Evolutionary conservation across 2,113 vertebrate genomes (phyloP).

Genomic region (Ctenomys sociabilis): DNA sequence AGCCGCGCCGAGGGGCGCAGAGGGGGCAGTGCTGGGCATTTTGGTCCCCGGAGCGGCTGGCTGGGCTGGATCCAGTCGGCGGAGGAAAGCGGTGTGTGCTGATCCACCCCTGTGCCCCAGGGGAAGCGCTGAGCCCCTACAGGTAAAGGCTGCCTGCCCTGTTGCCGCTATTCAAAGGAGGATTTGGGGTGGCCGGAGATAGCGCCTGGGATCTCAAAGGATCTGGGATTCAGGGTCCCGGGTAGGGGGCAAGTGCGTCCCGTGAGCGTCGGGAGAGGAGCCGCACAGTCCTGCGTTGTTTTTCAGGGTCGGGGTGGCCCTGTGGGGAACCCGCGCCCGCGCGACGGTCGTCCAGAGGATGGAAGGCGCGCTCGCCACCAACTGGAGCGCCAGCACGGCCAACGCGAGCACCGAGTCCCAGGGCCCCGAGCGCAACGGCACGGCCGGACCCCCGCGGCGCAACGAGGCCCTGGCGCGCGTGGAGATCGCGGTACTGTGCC

Average conservation of each 20-base stretch:
- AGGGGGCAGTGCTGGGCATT: background rate
- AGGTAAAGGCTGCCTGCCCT: background rate
- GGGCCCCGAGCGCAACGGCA: conserved; percentile 84
- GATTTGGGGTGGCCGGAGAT: background rate
- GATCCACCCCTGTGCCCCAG: background rate
- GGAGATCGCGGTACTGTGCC: conserved; percentile 94
- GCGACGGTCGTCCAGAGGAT: background rate
- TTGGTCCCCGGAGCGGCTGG: too few species aligned
- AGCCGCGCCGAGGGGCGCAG: background rate
- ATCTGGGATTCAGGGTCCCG: background rate
- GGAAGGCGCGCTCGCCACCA: conserved; percentile 84
- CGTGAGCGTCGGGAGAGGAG: background rate
- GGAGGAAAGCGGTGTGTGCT: background rate
- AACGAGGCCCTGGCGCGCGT: conserved; percentile 97
- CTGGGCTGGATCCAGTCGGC: background rate
- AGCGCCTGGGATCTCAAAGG: background rate
- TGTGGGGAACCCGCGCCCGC: background rate
- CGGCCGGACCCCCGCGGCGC: conserved; percentile 88
- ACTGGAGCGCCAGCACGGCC: conserved; percentile 83
- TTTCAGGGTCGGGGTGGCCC: conserved; percentile 49
- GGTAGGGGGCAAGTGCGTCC: background rate
- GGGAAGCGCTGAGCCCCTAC: background rate
- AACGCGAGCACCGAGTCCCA: conserved; percentile 28
- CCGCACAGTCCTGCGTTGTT: background rate
- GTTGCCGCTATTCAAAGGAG: background rate